Evolutionary conservation across 2,888 invertebrate species (phyloP).

Genomic region (Phania funesta): DNA sequence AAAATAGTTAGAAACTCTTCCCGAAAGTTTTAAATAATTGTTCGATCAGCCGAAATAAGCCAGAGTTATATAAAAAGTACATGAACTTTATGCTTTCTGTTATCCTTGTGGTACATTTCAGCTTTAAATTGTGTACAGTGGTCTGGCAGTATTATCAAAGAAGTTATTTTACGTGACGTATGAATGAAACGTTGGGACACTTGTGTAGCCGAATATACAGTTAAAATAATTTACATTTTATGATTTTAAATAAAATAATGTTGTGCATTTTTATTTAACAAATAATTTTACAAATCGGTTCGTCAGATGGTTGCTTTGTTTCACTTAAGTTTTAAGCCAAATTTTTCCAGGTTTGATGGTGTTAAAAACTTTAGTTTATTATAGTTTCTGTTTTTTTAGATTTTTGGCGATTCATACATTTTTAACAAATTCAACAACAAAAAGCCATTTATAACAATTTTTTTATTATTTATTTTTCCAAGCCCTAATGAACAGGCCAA

Average conservation of each 20-base stretch:
- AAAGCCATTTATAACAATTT: constrained; percentile 40
- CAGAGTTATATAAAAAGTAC: no score
- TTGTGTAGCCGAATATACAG: neutral
- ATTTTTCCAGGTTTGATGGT: constrained; percentile 34
- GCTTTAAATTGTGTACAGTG: no score
- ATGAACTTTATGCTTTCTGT: no score
- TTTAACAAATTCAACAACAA: neutral
- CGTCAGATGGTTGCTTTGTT: neutral
- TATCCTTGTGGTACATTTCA: no score
- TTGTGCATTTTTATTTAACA: neutral
- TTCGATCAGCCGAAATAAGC: no score
- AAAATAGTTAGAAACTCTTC: no score
- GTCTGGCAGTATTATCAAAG: no score
- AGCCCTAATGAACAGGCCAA: constrained; percentile 43
- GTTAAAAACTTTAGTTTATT: constrained; percentile 30
- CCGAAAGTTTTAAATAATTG: no score
- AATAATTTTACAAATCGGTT: constrained; percentile 38
- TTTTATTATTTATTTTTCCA: neutral
- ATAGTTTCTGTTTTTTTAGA: neutral
- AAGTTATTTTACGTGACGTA: no score
- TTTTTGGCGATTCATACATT: constrained; percentile 15
- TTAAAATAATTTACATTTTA: neutral
- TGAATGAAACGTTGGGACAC: no score
- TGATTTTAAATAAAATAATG: neutral
- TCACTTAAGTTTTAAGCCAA: neutral